Evolutionary conservation across 2,113 vertebrate species (phyloP).

Genomic region (Prinia subflava): DNA sequence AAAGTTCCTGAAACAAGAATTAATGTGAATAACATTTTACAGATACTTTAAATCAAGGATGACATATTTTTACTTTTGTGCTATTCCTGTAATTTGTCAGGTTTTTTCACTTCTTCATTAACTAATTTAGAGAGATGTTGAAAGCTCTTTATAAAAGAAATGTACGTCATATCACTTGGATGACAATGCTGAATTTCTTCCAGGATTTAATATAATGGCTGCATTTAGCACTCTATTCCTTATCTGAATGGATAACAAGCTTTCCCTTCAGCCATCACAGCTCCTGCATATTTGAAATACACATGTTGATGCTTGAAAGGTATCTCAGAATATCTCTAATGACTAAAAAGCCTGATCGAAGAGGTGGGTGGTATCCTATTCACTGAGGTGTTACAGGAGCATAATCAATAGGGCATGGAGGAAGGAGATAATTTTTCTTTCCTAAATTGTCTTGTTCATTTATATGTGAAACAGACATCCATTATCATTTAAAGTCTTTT

Average conservation of each 20-base stretch:
- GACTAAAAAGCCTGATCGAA: neutral
- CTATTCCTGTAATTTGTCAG: neutral
- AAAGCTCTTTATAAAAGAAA: conserved; percentile 7
- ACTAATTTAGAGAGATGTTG: neutral
- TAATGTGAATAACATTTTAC: neutral
- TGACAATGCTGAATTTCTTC: conserved; percentile 19
- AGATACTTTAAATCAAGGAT: neutral
- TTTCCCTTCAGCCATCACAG: neutral
- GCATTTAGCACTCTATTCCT: neutral
- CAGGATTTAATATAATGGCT: neutral
- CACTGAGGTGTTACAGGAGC: neutral
- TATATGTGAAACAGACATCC: conserved; percentile 33
- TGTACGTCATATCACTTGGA: neutral
- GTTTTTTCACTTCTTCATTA: neutral
- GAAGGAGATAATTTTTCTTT: conserved; percentile 25
- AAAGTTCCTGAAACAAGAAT: neutral
- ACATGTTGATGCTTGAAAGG: neutral
- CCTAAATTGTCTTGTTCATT: conserved; percentile 43
- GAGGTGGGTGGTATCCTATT: neutral
- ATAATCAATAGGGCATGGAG: conserved; percentile 42
- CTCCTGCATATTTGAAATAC: conserved; percentile 4
- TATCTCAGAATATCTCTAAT: neutral
- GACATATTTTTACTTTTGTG: neutral
- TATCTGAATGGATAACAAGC: conserved; percentile 3
- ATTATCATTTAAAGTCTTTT: conserved; percentile 57